Conservation (phyloP, 2,113 vertebrate genomes). For the Ursus arctos region DNA sequence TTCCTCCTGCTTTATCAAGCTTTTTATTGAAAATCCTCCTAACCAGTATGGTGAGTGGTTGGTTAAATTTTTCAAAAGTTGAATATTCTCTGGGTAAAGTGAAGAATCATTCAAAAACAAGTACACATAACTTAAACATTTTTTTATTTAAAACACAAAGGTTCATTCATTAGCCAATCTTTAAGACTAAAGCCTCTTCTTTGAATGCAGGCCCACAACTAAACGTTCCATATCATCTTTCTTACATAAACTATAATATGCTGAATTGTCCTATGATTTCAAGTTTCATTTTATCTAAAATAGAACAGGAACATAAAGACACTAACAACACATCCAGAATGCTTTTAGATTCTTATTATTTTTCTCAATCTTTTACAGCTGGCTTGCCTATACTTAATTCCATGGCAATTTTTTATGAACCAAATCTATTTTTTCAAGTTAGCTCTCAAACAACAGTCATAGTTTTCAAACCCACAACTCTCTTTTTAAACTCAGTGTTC, state of each 20-base stretch:
- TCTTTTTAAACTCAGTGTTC: slow-evolving; percentile 47
- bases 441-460: not conserved
- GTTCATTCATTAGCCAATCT: not conserved
- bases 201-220: not conserved
- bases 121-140: not conserved
- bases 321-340: slow-evolving; percentile 5
- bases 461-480: not conserved
- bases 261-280: slow-evolving; percentile 42
- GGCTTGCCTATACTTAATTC: slow-evolving; percentile 20
- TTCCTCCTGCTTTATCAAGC: not conserved
- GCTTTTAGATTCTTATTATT: not conserved
- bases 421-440: slow-evolving; percentile 17
- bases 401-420: not conserved
- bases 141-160: slow-evolving; percentile 51
- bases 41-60: not conserved
- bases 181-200: slow-evolving; percentile 35
- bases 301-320: slow-evolving; percentile 35
- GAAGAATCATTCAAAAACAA: not conserved
- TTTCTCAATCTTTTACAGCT: not conserved
- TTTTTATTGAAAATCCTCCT: not conserved
- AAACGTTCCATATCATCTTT: slow-evolving; percentile 10
- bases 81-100: slow-evolving; percentile 5
- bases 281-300: slow-evolving; percentile 55
- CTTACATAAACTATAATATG: not conserved
- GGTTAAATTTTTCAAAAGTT: slow-evolving; percentile 12